These are phyloP conservation scores for Cepphus grylle DNA, from an alignment of 2,113 vertebrate genomes.

Conservation along the genomic window DNA sequence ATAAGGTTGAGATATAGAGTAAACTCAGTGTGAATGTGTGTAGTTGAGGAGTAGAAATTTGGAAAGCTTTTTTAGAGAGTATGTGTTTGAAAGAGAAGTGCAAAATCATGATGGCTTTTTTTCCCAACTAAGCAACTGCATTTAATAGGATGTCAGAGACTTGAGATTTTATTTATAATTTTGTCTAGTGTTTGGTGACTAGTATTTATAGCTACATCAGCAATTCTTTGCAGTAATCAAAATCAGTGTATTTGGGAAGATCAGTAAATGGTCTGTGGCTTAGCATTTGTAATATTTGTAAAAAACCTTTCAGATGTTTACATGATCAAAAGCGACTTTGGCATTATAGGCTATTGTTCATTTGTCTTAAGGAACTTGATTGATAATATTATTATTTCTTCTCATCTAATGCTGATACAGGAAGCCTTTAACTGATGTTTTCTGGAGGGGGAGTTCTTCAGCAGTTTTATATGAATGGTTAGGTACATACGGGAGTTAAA, in stretches of 20 bases:
- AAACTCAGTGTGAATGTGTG: not conserved
- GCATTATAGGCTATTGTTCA: rapidly evolving
- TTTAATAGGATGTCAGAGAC: not conserved
- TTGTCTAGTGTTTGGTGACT: not conserved
- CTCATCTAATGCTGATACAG: rapidly evolving
- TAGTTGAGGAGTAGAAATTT: not conserved
- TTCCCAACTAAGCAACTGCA: not conserved
- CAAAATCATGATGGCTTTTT: not conserved
- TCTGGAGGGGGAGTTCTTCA: not conserved
- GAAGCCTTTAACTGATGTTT: not conserved
- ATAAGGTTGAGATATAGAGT: rapidly evolving
- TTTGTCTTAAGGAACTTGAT: not conserved
- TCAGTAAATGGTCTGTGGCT: not conserved
- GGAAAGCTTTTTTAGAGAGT: not conserved
- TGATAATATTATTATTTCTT: not conserved
- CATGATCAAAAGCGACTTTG: not conserved
- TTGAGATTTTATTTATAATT: not conserved
- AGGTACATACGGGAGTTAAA: not conserved
- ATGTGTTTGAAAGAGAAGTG: not conserved
- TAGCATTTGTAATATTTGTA: not conserved
- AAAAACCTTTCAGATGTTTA: not conserved
- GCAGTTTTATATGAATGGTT: not conserved
- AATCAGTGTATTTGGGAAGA: not conserved
- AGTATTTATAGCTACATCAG: not conserved
- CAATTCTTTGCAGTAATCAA: not conserved